Evolutionary conservation across 2,797 vertebrate species (phyloP).

Genomic region (Pipistrellus pipistrellus): DNA sequence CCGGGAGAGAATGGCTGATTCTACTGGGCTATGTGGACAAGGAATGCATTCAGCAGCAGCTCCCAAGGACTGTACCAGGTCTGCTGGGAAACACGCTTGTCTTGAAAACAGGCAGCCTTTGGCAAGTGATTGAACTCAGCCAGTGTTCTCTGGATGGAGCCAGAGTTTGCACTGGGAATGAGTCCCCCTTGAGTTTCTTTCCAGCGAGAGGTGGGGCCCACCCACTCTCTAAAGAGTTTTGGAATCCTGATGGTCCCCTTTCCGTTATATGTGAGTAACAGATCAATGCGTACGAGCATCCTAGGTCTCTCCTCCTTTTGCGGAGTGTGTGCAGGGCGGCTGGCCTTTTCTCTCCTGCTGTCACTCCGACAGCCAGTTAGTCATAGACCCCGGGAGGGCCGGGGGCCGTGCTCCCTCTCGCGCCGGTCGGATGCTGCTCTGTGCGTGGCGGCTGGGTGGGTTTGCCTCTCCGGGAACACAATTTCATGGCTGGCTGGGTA

Average conservation of each 20-base stretch:
- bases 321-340: not conserved
- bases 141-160: not conserved
- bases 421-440: not conserved
- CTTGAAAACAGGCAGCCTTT: not conserved
- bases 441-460: not conserved
- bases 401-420: not conserved
- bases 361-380: not conserved
- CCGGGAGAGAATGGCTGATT: too few relatives aligned
- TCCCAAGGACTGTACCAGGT: not conserved
- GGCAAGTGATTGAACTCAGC: not conserved
- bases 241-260: not conserved
- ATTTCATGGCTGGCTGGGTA: slow-evolving; percentile 69
- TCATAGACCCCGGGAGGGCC: not conserved
- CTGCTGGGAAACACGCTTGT: not conserved
- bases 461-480: slow-evolving; percentile 62
- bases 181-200: not conserved
- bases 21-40: not conserved
- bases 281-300: not conserved
- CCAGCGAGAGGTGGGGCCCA: not conserved
- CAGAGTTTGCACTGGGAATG: not conserved
- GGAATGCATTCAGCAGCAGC: not conserved
- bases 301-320: not conserved
- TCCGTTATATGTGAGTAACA: slow-evolving; percentile 4
- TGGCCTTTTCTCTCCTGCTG: not conserved
- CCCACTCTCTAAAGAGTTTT: not conserved